Evolutionary conservation across 2,797 vertebrate genomes (phyloP), one percentile per base, ranked within the genome.

Genomic region (Coluber constrictor): DNA sequence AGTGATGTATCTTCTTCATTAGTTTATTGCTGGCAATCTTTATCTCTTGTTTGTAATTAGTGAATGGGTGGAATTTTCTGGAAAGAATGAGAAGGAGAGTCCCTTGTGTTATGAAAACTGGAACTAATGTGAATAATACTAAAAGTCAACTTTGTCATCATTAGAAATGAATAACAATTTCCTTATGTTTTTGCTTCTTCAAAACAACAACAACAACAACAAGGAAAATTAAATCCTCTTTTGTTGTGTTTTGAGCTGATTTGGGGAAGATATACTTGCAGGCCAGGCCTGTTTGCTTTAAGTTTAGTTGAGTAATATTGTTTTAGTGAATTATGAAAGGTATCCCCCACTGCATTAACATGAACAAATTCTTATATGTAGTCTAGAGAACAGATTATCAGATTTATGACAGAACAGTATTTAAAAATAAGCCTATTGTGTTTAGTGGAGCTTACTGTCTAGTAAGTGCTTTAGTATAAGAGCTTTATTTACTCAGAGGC

Each of bases 51-150:
- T 94, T 54, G 1, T 96, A 96, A 94, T 96, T 96, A 95, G 92
- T 92, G 86, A 92, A 92, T 93, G 94, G 94, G 88, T 88, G 95
- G 94, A 96, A 95, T 94, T 94, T 96, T 92, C 94, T 96, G 93
- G 95, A 96, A 94, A 91, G 70, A 96, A 55, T 0, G 15, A 94
- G 91, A 87, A 59, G 61, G 51, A 88, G 94, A 60, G 89, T 94
- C 94, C 93, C 91, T 70, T 90, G 94, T 95, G 95, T 91, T 94
- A 95, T 96, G 87, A 94, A 96, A 95, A 88, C 79, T 96, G 91
- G 89, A 94, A 92, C 94, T 93, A 59, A 95, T 94, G 61, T 93
- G 43, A 87, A 12, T 94, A 92, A 95, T 89, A 91, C 86, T 92
- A 11, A 89, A 93, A 93, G 90, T 96, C 95, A 93, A 95, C 93